Percentiles rank a stretch among this genome's conserved stretches.
Evolutionary conservation across 2,797 vertebrate genomes (phyloP).

Genomic region (Graptemys geographica): DNA sequence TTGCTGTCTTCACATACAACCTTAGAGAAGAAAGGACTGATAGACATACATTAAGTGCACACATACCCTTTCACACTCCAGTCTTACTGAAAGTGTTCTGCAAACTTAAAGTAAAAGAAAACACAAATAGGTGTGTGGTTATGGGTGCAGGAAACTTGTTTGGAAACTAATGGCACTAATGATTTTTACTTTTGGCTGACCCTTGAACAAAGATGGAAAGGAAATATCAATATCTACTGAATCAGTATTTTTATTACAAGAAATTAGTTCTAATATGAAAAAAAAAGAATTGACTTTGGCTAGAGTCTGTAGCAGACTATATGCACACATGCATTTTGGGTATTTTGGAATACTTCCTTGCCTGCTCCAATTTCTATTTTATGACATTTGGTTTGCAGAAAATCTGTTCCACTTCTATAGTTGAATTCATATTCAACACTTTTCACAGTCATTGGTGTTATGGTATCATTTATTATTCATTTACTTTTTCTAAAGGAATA

Average conservation of each 20-base stretch:
- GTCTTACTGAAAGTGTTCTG: slow-evolving; percentile 34
- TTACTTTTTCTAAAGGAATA: background rate
- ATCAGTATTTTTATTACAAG: slow-evolving; percentile 67
- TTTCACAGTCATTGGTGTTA: background rate
- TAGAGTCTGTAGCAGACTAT: slow-evolving; percentile 21
- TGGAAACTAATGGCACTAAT: slow-evolving; percentile 41
- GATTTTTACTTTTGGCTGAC: slow-evolving; percentile 73
- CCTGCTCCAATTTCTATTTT: slow-evolving; percentile 19
- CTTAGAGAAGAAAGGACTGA: background rate
- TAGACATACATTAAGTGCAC: background rate
- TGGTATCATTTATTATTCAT: background rate
- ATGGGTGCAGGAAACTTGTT: slow-evolving; percentile 53
- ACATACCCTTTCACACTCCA: slow-evolving; percentile 10
- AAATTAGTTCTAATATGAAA: slow-evolving; percentile 44
- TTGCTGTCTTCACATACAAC: background rate
- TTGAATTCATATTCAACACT: background rate
- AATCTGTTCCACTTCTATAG: slow-evolving; percentile 7
- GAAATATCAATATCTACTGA: slow-evolving; percentile 62
- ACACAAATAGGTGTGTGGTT: slow-evolving; percentile 56
- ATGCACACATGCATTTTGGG: slow-evolving; percentile 26
- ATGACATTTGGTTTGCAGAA: slow-evolving; percentile 37
- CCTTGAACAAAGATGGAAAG: slow-evolving; percentile 56
- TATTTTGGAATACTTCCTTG: slow-evolving; percentile 33
- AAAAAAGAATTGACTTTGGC: slow-evolving; percentile 64
- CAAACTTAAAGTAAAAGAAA: slow-evolving; percentile 48